A percentile compares a stretch with the other conserved stretches of the same genome.
phyloP scores from a whole-genome alignment of 2,888 invertebrate genomes.

The Philhelius pedissequus region DNA sequence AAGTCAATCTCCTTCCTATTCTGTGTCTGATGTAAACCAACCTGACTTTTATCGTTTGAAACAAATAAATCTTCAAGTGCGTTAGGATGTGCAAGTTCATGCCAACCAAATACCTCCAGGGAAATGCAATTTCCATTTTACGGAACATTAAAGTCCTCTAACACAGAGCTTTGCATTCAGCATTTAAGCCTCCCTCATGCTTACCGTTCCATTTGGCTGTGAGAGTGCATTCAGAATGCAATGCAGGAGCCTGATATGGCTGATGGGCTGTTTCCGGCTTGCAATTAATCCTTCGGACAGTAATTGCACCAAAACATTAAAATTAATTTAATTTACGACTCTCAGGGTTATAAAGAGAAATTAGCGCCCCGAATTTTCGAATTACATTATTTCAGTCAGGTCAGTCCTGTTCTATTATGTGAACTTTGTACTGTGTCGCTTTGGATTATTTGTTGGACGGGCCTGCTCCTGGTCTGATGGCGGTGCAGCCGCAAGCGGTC shows the following conservation, averaged over 20 bases:
- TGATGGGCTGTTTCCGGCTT: not conserved
- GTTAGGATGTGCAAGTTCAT: slow-evolving; percentile 1
- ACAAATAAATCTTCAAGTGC: slow-evolving; percentile 35
- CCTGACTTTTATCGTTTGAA: not conserved
- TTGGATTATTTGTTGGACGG: not conserved
- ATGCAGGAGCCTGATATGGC: not conserved
- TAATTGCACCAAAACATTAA: slow-evolving; percentile 66
- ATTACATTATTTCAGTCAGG: not conserved
- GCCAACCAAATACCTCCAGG: slow-evolving; percentile 28
- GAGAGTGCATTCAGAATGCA: slow-evolving; percentile 21
- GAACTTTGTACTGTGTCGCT: too few relatives aligned
- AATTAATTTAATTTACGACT: slow-evolving; percentile 68
- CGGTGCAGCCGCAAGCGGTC: slow-evolving; percentile 53
- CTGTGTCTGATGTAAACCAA: not conserved
- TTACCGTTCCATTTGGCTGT: not conserved
- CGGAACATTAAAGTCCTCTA: slow-evolving; percentile 52
- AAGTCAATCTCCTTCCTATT: slow-evolving; percentile 6
- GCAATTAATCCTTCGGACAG: slow-evolving; percentile 65
- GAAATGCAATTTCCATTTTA: slow-evolving; percentile 49
- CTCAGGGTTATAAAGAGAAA: slow-evolving; percentile 54
- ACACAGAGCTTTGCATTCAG: slow-evolving; percentile 7
- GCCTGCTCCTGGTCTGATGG: slow-evolving; percentile 35
- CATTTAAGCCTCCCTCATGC: not conserved
- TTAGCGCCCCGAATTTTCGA: slow-evolving; percentile 46
- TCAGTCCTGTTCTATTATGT: not conserved